These are phyloP conservation scores for Molossus molossus DNA, from an alignment of 2,797 vertebrate genomes.

Conservation along the genomic window DNA sequence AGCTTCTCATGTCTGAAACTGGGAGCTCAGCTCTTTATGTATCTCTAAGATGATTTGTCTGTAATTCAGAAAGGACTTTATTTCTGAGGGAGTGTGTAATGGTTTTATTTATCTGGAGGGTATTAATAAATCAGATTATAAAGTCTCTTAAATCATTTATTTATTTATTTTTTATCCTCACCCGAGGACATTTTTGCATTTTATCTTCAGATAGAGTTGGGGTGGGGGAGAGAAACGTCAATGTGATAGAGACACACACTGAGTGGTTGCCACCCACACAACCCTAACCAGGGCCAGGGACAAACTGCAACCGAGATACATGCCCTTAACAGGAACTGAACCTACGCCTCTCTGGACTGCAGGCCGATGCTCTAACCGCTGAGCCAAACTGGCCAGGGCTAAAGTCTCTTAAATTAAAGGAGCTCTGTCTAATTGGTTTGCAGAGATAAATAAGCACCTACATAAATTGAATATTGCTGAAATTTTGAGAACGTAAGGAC, in stretches of 20 bases:
- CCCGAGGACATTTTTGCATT: no score
- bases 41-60: background rate
- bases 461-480: background rate
- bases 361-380: no score
- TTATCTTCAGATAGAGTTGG: no score
- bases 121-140: constrained; percentile 7
- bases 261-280: no score
- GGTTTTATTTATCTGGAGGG: background rate
- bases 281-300: no score
- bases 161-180: no score
- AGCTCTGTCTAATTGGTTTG: background rate
- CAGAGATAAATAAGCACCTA: background rate
- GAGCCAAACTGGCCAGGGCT: no score
- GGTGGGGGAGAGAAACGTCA: no score
- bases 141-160: background rate
- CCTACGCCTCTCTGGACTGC: no score
- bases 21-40: background rate
- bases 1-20: background rate
- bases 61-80: background rate
- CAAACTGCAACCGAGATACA: no score
- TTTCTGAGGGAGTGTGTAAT: background rate
- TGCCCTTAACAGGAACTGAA: no score
- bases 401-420: background rate
- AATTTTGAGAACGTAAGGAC: background rate
- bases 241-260: no score